Evolutionary conservation across 2,888 invertebrate species (phyloP).

Genomic region (Chirona hameri): DNA sequence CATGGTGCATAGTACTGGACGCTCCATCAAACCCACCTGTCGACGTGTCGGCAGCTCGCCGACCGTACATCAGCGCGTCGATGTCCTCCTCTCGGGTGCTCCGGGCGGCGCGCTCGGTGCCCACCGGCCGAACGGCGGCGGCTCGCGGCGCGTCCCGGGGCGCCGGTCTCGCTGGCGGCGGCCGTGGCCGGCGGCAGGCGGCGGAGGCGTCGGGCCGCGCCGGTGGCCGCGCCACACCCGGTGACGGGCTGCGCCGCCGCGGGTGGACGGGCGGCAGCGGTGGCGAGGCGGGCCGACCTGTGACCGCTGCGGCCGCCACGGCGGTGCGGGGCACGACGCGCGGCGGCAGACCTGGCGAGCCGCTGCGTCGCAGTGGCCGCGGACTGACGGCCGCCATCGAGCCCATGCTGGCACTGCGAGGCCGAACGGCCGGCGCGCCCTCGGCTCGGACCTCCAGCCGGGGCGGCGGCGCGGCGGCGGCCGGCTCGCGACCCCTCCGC

Average conservation of each 20-base stretch:
- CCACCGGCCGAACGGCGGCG: background rate
- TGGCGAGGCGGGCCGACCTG: background rate
- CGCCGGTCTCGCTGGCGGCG: background rate
- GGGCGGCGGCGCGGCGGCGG: background rate
- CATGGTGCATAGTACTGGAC: background rate
- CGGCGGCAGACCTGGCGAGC: conserved; percentile 31
- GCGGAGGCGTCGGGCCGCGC: background rate
- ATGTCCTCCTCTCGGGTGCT: conserved; percentile 43
- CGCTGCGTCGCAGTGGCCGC: background rate
- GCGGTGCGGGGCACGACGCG: background rate
- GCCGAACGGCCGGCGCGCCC: conserved; percentile 34
- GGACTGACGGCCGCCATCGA: conserved; percentile 29
- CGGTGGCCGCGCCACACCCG: background rate
- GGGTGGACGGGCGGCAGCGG: background rate
- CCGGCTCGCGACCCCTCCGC: background rate
- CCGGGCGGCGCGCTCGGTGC: background rate
- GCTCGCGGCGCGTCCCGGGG: background rate
- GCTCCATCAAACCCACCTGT: background rate
- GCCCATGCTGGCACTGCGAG: conserved; percentile 39
- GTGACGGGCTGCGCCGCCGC: background rate
- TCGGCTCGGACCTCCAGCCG: background rate
- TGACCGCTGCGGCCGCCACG: background rate
- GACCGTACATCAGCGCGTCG: conserved; percentile 43
- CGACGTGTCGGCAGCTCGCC: background rate
- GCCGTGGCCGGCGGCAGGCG: background rate